Conservation (phyloP, 2,888 invertebrate genomes). For the Diplazon laetatorius region DNA sequence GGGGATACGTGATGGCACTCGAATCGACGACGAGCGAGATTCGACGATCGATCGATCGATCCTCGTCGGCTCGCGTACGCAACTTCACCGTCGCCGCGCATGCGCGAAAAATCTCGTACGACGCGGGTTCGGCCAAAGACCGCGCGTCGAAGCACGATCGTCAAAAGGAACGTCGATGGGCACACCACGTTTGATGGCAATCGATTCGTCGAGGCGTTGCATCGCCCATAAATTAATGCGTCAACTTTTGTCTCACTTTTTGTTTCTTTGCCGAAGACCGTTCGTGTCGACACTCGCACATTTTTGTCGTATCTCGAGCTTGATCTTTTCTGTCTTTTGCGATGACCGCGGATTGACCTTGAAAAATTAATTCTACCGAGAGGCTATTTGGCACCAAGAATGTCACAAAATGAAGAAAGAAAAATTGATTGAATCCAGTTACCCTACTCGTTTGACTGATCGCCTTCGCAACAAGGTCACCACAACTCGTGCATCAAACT, state of each 20-base stretch:
- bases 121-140: slow-evolving; percentile 15
- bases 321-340: too few species aligned
- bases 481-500: too few species aligned
- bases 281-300: slow-evolving; percentile 6
- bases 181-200: slow-evolving; percentile 43
- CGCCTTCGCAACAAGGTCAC: too few species aligned
- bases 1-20: slow-evolving; percentile 68
- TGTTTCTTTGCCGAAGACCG: slow-evolving; percentile 25
- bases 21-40: slow-evolving; percentile 56
- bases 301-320: slow-evolving; percentile 35
- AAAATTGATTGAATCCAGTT: too few species aligned
- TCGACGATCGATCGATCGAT: slow-evolving; percentile 60
- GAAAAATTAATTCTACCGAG: too few species aligned
- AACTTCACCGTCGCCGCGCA: too few species aligned
- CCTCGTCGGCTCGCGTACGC: slow-evolving; percentile 39
- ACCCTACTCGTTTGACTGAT: too few species aligned
- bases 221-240: slow-evolving; percentile 65
- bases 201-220: slow-evolving; percentile 57
- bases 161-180: slow-evolving; percentile 47
- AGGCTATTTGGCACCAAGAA: too few species aligned
- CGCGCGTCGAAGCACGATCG: not conserved
- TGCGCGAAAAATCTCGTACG: slow-evolving; percentile 20
- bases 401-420: too few species aligned
- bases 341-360: too few species aligned
- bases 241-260: slow-evolving; percentile 50